A percentile compares a stretch with the other conserved stretches of the same genome.
Evolutionary conservation across 2,113 vertebrate genomes (phyloP).

Genomic region (Thamnaconus septentrionalis): DNA sequence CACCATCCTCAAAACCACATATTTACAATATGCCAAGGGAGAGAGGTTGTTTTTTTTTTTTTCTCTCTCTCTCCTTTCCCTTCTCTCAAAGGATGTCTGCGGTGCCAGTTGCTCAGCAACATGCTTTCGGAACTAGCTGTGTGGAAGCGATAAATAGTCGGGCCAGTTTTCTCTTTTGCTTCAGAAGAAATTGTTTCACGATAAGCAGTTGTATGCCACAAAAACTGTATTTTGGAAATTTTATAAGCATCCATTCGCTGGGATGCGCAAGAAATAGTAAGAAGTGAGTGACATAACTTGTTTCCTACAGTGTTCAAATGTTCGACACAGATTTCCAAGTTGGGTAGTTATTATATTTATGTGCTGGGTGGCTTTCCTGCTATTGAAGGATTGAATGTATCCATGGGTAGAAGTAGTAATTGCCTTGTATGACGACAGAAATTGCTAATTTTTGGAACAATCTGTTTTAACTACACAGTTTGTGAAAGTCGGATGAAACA

Average conservation of each 20-base stretch:
- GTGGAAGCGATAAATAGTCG: slow-evolving; percentile 5
- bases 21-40: slow-evolving; percentile 1
- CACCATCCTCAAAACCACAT: neutral
- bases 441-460: too few relatives aligned
- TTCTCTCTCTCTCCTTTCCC: too few relatives aligned
- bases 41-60: neutral
- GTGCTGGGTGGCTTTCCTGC: too few relatives aligned
- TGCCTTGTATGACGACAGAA: too few relatives aligned
- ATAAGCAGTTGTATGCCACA: neutral
- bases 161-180: slow-evolving; percentile 15
- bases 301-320: neutral
- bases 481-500: too few relatives aligned
- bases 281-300: neutral
- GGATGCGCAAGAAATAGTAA: neutral
- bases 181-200: slow-evolving; percentile 7
- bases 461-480: too few relatives aligned
- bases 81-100: slow-evolving; percentile 13
- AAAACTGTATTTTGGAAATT: slow-evolving; percentile 2
- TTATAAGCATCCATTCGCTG: neutral
- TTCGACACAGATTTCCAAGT: neutral
- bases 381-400: too few relatives aligned
- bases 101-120: slow-evolving; percentile 48
- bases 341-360: neutral
- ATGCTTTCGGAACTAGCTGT: slow-evolving; percentile 17
- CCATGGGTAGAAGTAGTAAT: too few relatives aligned